Conservation (phyloP, 2,797 vertebrate species). For the Pitangus sulphuratus region DNA sequence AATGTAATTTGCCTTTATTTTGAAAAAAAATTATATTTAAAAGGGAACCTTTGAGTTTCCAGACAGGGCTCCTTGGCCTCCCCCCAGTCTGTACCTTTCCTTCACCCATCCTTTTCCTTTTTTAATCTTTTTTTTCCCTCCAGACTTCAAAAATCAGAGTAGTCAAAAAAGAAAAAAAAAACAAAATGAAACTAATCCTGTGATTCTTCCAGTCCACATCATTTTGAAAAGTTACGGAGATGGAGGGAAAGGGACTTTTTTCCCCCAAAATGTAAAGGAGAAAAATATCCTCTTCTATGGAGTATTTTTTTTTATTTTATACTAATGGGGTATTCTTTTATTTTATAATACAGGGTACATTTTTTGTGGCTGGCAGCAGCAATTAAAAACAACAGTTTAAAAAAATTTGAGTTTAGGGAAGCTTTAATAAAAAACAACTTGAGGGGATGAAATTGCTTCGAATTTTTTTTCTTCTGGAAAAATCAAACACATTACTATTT, state of each 20-base stretch:
- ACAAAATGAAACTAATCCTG: background rate
- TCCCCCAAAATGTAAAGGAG: fast-evolving
- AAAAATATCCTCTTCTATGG: background rate
- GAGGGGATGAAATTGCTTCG: background rate
- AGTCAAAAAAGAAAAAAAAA: background rate
- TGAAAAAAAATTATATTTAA: background rate
- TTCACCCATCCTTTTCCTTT: background rate
- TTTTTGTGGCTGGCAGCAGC: background rate
- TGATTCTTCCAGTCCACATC: background rate
- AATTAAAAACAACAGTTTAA: background rate
- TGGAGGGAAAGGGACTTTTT: background rate
- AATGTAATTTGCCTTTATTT: background rate
- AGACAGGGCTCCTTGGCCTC: background rate
- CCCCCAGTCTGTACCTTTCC: background rate
- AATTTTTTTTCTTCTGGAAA: background rate
- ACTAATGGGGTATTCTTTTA: background rate
- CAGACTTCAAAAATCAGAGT: background rate
- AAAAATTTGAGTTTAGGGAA: background rate
- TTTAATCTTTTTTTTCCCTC: background rate
- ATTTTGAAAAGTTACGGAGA: background rate
- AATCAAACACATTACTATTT: background rate
- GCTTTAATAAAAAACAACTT: background rate
- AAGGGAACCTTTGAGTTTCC: background rate
- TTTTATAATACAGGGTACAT: background rate
- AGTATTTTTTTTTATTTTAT: background rate